Conservation (phyloP, 2,113 vertebrate genomes). For the Pteronura brasiliensis region DNA sequence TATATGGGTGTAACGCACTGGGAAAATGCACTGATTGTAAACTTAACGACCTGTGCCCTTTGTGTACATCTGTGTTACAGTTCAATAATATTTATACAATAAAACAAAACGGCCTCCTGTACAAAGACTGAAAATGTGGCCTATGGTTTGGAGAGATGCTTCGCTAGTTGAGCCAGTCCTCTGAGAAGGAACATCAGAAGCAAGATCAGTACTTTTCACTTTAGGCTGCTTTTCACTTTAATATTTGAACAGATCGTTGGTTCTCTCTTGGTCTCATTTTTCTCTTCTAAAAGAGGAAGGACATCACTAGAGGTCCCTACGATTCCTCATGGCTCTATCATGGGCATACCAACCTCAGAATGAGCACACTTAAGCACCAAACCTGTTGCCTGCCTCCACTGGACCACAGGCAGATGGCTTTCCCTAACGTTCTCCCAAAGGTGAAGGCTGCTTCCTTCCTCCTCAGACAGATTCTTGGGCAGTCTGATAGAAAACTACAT, state of each 20-base stretch:
- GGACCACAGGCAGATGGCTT: not conserved
- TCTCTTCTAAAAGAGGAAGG: not conserved
- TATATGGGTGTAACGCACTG: not conserved
- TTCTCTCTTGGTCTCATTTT: not conserved
- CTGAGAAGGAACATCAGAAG: not conserved
- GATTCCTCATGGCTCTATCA: not conserved
- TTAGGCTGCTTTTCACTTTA: not conserved
- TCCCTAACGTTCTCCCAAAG: not conserved
- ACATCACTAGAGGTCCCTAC: not conserved
- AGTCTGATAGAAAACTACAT: not conserved
- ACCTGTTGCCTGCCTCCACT: not conserved
- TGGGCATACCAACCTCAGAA: not conserved
- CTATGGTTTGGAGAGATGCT: not conserved
- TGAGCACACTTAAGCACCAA: not conserved
- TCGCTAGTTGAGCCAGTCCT: not conserved
- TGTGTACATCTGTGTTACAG: not conserved
- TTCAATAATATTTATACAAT: not conserved
- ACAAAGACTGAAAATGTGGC: not conserved
- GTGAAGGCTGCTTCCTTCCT: not conserved
- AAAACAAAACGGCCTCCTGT: not conserved
- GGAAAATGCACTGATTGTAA: not conserved
- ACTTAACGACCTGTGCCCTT: not conserved
- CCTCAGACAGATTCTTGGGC: not conserved
- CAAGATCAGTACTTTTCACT: not conserved
- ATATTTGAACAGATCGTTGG: not conserved